Evolutionary conservation across 2,888 invertebrate species (phyloP).

Genomic region (Argyra leucocephala): DNA sequence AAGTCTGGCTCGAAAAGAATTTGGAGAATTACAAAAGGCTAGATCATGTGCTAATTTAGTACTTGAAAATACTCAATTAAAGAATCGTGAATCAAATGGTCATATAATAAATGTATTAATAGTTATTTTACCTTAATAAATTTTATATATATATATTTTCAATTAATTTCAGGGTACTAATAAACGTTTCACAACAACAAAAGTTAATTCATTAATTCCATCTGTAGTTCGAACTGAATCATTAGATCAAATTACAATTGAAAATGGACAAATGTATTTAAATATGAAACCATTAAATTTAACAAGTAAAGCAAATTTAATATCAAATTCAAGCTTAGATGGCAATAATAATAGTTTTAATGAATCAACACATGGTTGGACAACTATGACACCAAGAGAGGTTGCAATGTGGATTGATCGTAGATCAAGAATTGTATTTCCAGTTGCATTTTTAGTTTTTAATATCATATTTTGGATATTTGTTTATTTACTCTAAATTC

Average conservation of each 20-base stretch:
- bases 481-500: conserved; percentile 45
- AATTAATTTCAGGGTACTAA: neutral
- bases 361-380: conserved; percentile 46
- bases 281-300: conserved; percentile 27
- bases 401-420: conserved; percentile 77
- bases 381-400: conserved; percentile 79
- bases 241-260: conserved; percentile 46
- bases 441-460: conserved; percentile 66
- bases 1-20: conserved; percentile 60
- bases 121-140: no score
- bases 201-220: conserved; percentile 35
- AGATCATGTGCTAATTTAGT: conserved; percentile 64
- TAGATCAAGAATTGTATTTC: conserved; percentile 67
- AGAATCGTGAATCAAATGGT: no score
- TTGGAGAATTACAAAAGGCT: conserved; percentile 54
- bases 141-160: no score
- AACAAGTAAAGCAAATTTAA: conserved; percentile 20
- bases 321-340: conserved; percentile 22
- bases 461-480: conserved; percentile 73
- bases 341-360: conserved; percentile 26
- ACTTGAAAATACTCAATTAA: conserved; percentile 38
- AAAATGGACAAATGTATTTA: conserved; percentile 25
- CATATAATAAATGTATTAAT: neutral
- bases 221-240: conserved; percentile 62
- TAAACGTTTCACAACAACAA: neutral